Evolutionary conservation across 2,113 vertebrate species (phyloP).

Genomic region (Ammospiza caudacuta): DNA sequence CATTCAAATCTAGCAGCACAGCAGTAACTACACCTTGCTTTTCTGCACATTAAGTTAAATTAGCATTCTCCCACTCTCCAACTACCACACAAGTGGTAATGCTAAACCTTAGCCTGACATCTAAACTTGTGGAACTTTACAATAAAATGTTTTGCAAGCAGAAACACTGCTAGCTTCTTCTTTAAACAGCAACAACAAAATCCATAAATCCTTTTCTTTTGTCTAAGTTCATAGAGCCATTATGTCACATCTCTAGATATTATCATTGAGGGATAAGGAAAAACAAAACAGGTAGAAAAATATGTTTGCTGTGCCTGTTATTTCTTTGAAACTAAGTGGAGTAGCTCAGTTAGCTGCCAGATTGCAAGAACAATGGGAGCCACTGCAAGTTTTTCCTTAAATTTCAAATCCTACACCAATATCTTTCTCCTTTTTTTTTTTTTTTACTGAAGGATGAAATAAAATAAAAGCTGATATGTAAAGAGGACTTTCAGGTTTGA

Average conservation of each 20-base stretch:
- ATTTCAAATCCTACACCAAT: neutral
- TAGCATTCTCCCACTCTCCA: neutral
- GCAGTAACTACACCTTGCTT: neutral
- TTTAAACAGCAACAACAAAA: neutral
- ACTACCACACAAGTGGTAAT: accelerated
- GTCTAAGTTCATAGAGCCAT: neutral
- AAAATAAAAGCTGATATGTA: constrained; percentile 7
- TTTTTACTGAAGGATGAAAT: neutral
- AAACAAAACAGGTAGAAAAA: neutral
- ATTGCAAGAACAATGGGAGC: neutral
- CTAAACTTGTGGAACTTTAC: neutral
- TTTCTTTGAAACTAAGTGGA: neutral
- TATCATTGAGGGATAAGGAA: neutral
- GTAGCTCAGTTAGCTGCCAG: neutral
- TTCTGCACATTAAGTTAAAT: neutral
- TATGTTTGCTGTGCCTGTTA: neutral
- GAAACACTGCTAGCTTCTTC: neutral
- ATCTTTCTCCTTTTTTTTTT: neutral
- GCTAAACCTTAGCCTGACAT: neutral
- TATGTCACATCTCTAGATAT: neutral
- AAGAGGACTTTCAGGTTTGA: constrained; percentile 19
- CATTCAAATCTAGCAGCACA: neutral
- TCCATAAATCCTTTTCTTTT: neutral
- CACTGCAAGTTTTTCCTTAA: neutral
- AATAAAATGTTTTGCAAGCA: neutral